Conservation (phyloP, 1,140 invertebrate species). For the Pissodes strobi region DNA sequence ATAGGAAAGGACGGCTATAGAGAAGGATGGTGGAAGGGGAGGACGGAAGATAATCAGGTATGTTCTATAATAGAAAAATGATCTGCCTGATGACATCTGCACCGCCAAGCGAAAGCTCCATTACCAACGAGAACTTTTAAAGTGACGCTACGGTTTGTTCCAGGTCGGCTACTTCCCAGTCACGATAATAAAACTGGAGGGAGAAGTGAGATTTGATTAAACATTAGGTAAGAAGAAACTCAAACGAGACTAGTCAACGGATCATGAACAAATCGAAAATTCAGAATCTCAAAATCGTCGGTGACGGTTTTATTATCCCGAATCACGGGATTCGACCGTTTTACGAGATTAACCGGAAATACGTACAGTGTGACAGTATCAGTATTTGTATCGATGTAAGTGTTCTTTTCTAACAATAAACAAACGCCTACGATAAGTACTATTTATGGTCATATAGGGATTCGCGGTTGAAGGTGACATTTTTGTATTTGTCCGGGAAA, state of each 20-base stretch:
- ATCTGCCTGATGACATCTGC: too few species aligned
- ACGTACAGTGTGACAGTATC: constrained; percentile 13
- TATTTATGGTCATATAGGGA: too few species aligned
- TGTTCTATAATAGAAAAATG: too few species aligned
- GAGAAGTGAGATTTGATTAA: constrained; percentile 37
- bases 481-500: too few species aligned
- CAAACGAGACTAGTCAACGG: constrained; percentile 33
- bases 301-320: not conserved
- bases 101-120: too few species aligned
- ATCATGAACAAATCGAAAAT: constrained; percentile 13
- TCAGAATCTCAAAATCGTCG: not conserved
- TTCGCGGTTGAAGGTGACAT: too few species aligned
- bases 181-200: constrained; percentile 36
- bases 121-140: too few species aligned
- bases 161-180: constrained; percentile 43
- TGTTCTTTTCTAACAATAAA: constrained; percentile 23
- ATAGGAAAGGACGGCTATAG: constrained; percentile 49
- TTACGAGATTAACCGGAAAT: not conserved
- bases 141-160: constrained; percentile 13
- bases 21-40: constrained; percentile 50
- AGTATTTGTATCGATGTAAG: constrained; percentile 26
- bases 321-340: not conserved
- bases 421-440: not conserved
- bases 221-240: not conserved
- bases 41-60: constrained; percentile 41